These are phyloP conservation scores for Cacajao melanocephalus DNA, from an alignment of 2,797 vertebrate species.

Conservation along the genomic window DNA sequence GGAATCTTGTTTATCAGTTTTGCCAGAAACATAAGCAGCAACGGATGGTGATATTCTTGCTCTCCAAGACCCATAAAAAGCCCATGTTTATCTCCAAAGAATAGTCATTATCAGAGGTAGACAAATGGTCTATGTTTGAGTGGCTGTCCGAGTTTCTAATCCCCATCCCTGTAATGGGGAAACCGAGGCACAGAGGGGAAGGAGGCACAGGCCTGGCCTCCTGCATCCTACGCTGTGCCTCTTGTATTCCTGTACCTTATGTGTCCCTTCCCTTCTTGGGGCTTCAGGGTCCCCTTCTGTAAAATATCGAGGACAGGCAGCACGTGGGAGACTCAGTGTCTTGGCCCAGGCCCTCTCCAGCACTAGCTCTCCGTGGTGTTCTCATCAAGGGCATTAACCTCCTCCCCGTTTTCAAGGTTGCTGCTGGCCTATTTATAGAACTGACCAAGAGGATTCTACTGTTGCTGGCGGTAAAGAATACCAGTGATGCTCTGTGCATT, in stretches of 20 bases:
- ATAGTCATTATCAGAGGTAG: not conserved
- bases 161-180: not conserved
- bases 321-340: fast-evolving
- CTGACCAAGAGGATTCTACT: slow-evolving; percentile 56
- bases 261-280: not conserved
- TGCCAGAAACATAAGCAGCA: not conserved
- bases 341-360: not conserved
- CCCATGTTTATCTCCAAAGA: too few relatives aligned
- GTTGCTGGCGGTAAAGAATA: slow-evolving; percentile 41
- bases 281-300: not conserved
- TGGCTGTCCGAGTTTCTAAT: not conserved
- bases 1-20: not conserved
- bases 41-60: not conserved
- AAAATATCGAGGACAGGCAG: fast-evolving
- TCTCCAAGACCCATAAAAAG: not conserved
- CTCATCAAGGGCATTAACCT: slow-evolving; percentile 54
- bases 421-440: slow-evolving; percentile 71
- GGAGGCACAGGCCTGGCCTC: not conserved
- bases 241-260: fast-evolving
- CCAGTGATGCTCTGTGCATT: not conserved
- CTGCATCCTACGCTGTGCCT: not conserved
- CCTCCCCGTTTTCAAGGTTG: slow-evolving; percentile 63
- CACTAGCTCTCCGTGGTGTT: not conserved
- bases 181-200: not conserved
- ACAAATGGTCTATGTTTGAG: fast-evolving